Evolutionary conservation across 2,888 invertebrate species (phyloP), one percentile per base, ranked within the genome.

Genomic region (Unio delphinus): DNA sequence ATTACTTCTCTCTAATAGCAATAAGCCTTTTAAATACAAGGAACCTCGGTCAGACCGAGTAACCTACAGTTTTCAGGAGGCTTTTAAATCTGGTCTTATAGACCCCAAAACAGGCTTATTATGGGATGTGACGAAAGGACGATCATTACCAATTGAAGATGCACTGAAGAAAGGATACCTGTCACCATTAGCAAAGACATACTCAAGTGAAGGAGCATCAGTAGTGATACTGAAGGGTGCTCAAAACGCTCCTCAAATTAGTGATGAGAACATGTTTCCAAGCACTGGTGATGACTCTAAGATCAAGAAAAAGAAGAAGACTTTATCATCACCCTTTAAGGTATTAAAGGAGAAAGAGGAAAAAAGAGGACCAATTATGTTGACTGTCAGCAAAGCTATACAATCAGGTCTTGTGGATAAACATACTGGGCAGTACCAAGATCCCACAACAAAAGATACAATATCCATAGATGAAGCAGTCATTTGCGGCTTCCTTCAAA

Each of bases 401-500:
- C 70, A 72, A 66, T 69, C 74, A 57, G 83, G 84, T 26, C 70
- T 82, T 58, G 86, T 90, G 67, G 89, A 90, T 74, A 83, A 81
- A 64, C 80, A 80, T 63, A 89, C 86, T 60, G 97, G 97, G 54
- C 92, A 93, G 78, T 94, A 98, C 71, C 91, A 94, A 7, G 97
- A 98, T 91, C 95, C 95, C 4, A 93, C 95, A 83, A 93, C 94
- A 73, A 95, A 96, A 64, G 94, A 96, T 80, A 90, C 93, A 4
- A 86, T 98, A 26, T 94, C 93, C 17, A 94, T 98, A 68, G 93
- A 93, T 71, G 94, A 96, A 91, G 98, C 98, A 1, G 92, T 98
- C 34, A 92, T 94, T 65, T 92, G 95, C 80, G 96, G 96, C 68
- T 93, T 97, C 72, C 56, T 83, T 11, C 69, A 72, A 55, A 62